Evolutionary conservation across 35 echinoderm and acorn worm genomes (phyloP), one percentile per base, ranked within the genome.

Genomic region (Lytechinus variegatus): DNA sequence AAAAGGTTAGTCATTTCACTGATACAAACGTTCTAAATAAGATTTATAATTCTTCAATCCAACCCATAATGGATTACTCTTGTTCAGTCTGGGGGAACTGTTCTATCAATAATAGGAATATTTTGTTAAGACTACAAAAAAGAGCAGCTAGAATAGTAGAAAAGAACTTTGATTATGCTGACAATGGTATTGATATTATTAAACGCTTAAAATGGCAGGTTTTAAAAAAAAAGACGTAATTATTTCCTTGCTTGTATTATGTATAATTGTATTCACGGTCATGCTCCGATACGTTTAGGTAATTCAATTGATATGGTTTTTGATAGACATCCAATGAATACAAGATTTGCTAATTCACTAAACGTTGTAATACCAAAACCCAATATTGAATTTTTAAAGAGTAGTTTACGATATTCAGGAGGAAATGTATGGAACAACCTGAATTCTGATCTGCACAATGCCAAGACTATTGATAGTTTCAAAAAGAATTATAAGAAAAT

Each of bases 171-270:
- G n/a, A n/a, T n/a, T n/a, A n/a, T n/a, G n/a, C n/a, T n/a, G 28
- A 90, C 88, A 90, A 90, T 90, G 88, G 88, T 12, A 12, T 90
- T 11, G 88, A 90, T 29, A 90, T 90, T 12, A 90, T 90, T 90
- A 90, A 90, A 90, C 66, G 66, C 66, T 86, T 86, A 86, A 86
- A 86, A n/a, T n/a, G n/a, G n/a, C n/a, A n/a, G n/a, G n/a, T n/a
- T n/a, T n/a, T n/a, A n/a, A n/a, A n/a, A n/a, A 86, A 86, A 86
- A 86, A 86, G 66, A 86, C 66, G 66, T 86, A 86, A 86, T 86
- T 86, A 86, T 86, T 86, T 86, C 66, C 66, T 86, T 86, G 66
- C 66, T 86, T 86, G 66, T 86, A 86, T 86, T 86, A 86, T 86
- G 66, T 86, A n/a, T 86, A 86, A 86, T 86, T 86, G 66, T 86